Percentiles rank a stretch among this genome's conserved stretches.
These are phyloP conservation scores for Chauna torquata DNA, from an alignment of 2,113 vertebrate genomes.

Conservation along the genomic window DNA sequence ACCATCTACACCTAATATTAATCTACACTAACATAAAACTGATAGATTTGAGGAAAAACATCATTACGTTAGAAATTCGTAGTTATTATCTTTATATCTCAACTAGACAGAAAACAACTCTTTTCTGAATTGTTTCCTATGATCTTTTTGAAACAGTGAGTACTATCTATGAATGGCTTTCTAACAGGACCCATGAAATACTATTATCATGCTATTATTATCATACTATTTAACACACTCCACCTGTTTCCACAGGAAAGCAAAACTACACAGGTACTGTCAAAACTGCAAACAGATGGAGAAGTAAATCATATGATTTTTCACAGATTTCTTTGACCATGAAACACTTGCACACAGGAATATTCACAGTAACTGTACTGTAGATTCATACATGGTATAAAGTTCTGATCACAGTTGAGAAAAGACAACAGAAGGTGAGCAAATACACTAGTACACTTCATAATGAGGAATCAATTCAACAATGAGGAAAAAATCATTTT, in stretches of 20 bases:
- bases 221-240: not conserved
- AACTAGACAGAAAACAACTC: not conserved
- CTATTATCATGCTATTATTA: not conserved
- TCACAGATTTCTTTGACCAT: not conserved
- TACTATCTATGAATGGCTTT: not conserved
- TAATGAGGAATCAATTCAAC: not conserved
- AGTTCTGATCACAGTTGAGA: not conserved
- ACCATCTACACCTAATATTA: not conserved
- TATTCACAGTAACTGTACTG: not conserved
- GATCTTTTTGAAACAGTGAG: not conserved
- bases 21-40: not conserved
- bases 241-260: not conserved
- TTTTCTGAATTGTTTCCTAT: not conserved
- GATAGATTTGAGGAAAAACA: not conserved
- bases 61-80: not conserved
- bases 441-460: not conserved
- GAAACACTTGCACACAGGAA: not conserved
- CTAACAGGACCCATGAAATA: not conserved
- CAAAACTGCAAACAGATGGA: not conserved
- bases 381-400: not conserved
- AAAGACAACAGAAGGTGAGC: not conserved
- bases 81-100: not conserved
- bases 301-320: not conserved
- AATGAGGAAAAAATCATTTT: not conserved
- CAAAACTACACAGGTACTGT: not conserved